Evolutionary conservation across 2,888 invertebrate species (phyloP), one percentile per base, ranked within the genome.

Genomic region (Synergus itoensis): DNA sequence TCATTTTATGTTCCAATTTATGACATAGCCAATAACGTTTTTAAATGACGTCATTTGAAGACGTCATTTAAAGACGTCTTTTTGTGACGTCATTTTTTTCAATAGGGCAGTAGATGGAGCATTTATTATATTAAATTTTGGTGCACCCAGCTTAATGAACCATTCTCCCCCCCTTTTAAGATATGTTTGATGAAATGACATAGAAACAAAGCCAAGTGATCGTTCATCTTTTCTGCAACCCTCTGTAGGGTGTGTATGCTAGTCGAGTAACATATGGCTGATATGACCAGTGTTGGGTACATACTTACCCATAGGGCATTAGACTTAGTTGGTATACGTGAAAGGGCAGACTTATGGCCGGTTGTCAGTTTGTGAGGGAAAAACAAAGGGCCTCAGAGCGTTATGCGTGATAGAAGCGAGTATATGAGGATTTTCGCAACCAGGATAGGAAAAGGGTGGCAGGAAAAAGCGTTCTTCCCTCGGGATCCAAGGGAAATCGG

Each of bases 401-500:
- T 21, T 43, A 28, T 63, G 40, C 21, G 14, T 45, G 62, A 28
- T 62, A 36, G 40, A 62, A 41, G 60, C 62, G 45, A 76, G 60
- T 9, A 76, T 9, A 76, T 63, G 62, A 43, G 76, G 73, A 73
- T 53, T 73, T 73, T 73, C 73, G n/a, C 53, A 80, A 77, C 78
- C 80, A 78, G 80, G 69, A 77, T 82, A 80, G 76, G 77, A 40
- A 43, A 63, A 79, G 82, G 78, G 76, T 78, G 73, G 76, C 53
- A 63, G 76, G 76, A 77, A 81, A 80, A 57, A 80, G 60, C 60
- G 60, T 63, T 80, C 60, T 77, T 79, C 81, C 78, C 73, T 65
- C 40, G 67, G 81, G 82, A 80, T 78, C 62, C 75, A 75, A 65
- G 75, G 77, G 65, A 80, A 84, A 84, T 82, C 81, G 82, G 84